Base-by-base conservation (phyloP, 2,888 invertebrate genomes). In the Dolichopus griseipennis region DNA sequence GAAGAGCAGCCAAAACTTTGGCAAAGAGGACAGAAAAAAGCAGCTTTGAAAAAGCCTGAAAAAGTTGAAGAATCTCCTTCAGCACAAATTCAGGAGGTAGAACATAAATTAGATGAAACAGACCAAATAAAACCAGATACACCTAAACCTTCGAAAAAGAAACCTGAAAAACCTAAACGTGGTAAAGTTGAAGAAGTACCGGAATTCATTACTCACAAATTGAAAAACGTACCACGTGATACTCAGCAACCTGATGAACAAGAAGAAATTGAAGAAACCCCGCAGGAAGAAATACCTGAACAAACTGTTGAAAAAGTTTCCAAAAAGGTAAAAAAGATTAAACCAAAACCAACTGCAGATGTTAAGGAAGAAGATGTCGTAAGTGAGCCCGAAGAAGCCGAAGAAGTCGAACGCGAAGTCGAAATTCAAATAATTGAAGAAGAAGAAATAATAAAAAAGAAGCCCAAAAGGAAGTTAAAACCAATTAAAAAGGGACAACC, bases 11-110 rank as follows among this genome's bases (percentile, higher is more conserved):
- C 52, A 72, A 74, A 75, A 27, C 72, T 73, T 66, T 78, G 80
- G 77, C 78, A 76, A 27, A 75, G 72, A 12, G 79, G 78, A 20
- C 80, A 79, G 69, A 76, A 75, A 66, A 73, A 10, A 10, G 37
- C 64, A 33, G 18, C 2, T 18, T 75, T 78, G 12, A 78, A 79
- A 67, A 79, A 83, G 74, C 78, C 78, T 65, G 74, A 80, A 34
- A 72, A 72, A 21, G 77, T 78, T 66, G 85, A 85, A 76, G 81
- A 84, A 69, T 75, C 76, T 18, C 69, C 70, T 7, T 72, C 73
- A 69, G n/a, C 73, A 69, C 18, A 52, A 9, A 76, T 77, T 68
- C 76, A 78, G 12, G 72, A 79, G 18, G 70, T 79, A 72, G 71
- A 83, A 75, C 70, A 71, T 69, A 1, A 52, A 52, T 2, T 52